Percentiles rank a stretch among this genome's conserved stretches.
phyloP scores from a whole-genome alignment of 2,888 invertebrate species.

The Lumbricus terrestris region DNA sequence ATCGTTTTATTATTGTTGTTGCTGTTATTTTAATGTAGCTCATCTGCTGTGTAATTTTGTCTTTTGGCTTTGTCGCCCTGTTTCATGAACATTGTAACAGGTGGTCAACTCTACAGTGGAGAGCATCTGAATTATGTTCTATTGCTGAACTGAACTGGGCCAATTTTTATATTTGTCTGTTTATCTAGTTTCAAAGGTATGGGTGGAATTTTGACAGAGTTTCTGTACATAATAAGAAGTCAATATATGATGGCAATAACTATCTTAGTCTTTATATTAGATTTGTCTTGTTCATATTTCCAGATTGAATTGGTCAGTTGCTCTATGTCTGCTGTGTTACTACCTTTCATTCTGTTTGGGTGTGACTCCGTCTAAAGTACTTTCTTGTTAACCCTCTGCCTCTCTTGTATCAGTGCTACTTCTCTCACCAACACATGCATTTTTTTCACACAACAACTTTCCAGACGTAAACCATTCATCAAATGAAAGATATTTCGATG shows the following conservation, averaged over 20 bases:
- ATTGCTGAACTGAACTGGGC: not conserved
- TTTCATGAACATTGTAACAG: not conserved
- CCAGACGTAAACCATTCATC: too few species aligned
- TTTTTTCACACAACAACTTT: too few species aligned
- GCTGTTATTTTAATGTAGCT: too few species aligned
- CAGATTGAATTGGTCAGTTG: not conserved
- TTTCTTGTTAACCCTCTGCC: too few species aligned
- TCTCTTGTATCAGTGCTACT: not conserved
- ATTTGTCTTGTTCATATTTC: not conserved
- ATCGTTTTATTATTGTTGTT: too few species aligned
- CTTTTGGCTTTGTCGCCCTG: not conserved
- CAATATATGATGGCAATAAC: not conserved
- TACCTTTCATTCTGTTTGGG: not conserved
- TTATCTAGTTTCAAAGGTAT: not conserved
- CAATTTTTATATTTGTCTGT: too few species aligned
- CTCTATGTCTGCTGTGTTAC: too few species aligned
- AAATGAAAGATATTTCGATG: too few species aligned
- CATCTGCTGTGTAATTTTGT: not conserved
- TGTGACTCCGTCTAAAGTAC: not conserved
- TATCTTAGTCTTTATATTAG: not conserved
- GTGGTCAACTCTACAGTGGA: not conserved
- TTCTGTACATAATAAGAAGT: not conserved
- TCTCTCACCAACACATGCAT: not conserved
- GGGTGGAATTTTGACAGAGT: not conserved
- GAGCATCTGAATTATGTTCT: too few species aligned